Evolutionary conservation across 1,140 invertebrate species (phyloP).

Genomic region (Zaprionus inermis): DNA sequence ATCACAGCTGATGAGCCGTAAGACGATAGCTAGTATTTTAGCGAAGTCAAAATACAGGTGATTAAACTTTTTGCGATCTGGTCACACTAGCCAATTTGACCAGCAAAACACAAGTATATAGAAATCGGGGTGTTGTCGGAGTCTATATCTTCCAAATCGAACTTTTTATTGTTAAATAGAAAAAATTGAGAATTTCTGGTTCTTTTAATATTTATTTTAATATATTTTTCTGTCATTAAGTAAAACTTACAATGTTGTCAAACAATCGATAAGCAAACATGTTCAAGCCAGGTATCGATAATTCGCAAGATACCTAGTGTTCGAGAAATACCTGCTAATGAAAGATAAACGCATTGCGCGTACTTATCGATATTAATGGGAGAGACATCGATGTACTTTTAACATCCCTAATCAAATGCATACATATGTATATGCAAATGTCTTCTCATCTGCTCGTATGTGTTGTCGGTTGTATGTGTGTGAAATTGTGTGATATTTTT

Average conservation of each 20-base stretch:
- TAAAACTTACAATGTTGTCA: neutral
- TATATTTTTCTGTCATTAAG: no score
- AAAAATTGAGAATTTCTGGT: no score
- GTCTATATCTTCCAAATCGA: no score
- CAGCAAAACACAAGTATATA: no score
- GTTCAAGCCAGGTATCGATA: conserved; percentile 15
- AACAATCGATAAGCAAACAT: conserved; percentile 5
- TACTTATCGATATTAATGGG: conserved; percentile 33
- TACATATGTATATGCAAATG: conserved; percentile 64
- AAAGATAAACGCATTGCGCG: conserved; percentile 6
- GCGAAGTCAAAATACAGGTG: no score
- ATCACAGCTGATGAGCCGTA: no score
- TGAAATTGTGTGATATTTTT: conserved; percentile 58
- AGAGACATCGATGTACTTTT: conserved; percentile 32
- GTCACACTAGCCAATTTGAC: no score
- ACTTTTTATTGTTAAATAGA: no score
- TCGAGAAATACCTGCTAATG: conserved; percentile 3
- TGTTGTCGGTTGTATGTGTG: conserved; percentile 53
- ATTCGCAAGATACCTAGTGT: neutral
- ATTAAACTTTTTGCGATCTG: no score
- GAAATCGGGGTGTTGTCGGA: no score
- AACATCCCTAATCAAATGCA: conserved; percentile 45
- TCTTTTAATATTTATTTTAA: no score
- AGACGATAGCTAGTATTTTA: no score
- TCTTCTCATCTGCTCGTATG: conserved; percentile 47